Evolutionary conservation across 2,888 invertebrate genomes (phyloP), one percentile per base, ranked within the genome.

Genomic region (Auanema sp.): DNA sequence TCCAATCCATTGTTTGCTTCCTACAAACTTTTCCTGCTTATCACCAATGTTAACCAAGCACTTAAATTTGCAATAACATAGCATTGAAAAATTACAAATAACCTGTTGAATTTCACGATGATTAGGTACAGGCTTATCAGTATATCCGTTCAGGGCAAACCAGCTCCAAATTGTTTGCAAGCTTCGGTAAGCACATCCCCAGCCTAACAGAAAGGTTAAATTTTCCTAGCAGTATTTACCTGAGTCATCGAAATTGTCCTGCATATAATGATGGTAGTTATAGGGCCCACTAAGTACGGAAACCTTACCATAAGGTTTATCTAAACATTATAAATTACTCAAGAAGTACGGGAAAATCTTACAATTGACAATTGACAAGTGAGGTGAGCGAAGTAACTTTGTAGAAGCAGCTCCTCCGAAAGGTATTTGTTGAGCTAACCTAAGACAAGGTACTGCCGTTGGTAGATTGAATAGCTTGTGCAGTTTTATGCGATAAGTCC

Each of bases 1-100:
- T 8, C 98, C 98, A 83, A 99, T 97, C 98, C 98, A 98, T 83
- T 94, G 91, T 65, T 89, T 89, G 0, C 94, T 93, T 23, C 92
- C 93, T 54, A 95, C 86, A 86, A 99, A 76, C 57, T 75, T 75
- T 33, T 55, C 58, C 84, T 90, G 90, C 85, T 98, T 98, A 84
- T 99, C 98, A 14, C 93, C 93, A 77, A 98, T 91, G 77, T 91
- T 90, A 12, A 95, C 92, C 76, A 99, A 89, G 85, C 92, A 92
- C 87, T 93, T 89, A 47, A 69, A 56, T 33, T 33, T 33, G 33
- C 33, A 33, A 33, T 33, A 33, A 33, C 33, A 33, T 55, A 18
- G 5, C 55, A 1, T 23, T 11, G 11, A 14, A 52, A 52, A n/a
- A 4, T 24, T n/a, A 2, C 47, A 40, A 49, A 57, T 11, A 59